These are phyloP conservation scores for Chrysomallon squamiferum DNA, from an alignment of 1,140 invertebrate species.

Conservation along the genomic window DNA sequence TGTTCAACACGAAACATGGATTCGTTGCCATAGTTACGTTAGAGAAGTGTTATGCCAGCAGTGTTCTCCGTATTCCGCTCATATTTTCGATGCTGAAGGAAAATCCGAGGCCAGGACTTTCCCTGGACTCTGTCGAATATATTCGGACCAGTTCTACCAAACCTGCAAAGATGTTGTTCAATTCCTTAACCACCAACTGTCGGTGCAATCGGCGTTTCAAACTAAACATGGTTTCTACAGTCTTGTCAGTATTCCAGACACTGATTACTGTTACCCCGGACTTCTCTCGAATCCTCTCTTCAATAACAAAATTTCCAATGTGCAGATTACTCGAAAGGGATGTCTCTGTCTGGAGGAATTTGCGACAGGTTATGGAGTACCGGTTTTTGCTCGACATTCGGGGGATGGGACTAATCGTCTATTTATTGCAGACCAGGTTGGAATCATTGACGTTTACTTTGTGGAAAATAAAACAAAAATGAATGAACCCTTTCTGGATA, in stretches of 20 bases:
- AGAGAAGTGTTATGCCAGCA: conserved; percentile 48
- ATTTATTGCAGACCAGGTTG: conserved; percentile 55
- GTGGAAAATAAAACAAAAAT: conserved; percentile 5
- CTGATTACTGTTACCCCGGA: conserved; percentile 58
- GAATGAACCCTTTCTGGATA: conserved; percentile 12
- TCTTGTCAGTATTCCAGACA: conserved; percentile 32
- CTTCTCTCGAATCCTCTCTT: conserved; percentile 33
- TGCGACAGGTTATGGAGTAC: conserved; percentile 34
- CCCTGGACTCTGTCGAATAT: conserved; percentile 44
- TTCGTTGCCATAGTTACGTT: conserved; percentile 32
- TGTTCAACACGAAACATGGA: neutral
- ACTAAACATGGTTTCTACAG: conserved; percentile 38
- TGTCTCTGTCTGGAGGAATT: conserved; percentile 55
- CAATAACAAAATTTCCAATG: conserved; percentile 27
- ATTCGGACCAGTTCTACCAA: conserved; percentile 39
- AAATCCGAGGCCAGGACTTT: conserved; percentile 30
- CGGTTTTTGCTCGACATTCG: conserved; percentile 46
- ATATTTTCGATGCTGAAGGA: conserved; percentile 48
- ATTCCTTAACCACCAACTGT: conserved; percentile 29
- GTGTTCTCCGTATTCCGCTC: conserved; percentile 58
- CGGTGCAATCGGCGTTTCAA: neutral
- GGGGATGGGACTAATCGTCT: conserved; percentile 46
- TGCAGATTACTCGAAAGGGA: conserved; percentile 33
- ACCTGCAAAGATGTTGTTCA: conserved; percentile 32
- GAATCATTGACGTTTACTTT: conserved; percentile 43